phyloP scores from a whole-genome alignment of 2,113 vertebrate genomes.

The Manacus vitellinus region DNA sequence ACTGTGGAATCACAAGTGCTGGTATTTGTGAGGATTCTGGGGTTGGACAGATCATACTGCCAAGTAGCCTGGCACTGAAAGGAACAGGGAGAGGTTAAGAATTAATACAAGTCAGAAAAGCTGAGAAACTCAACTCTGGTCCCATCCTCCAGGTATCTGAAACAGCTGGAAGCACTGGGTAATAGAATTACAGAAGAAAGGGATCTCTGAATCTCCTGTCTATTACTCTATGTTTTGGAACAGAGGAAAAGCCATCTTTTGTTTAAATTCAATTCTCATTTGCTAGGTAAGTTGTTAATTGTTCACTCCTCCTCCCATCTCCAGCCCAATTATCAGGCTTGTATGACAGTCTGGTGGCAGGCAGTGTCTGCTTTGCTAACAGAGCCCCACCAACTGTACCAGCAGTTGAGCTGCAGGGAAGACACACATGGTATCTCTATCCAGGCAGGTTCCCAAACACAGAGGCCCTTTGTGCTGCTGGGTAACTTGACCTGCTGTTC shows the following conservation, averaged over 20 bases:
- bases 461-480: not conserved
- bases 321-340: not conserved
- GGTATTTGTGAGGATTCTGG: not conserved
- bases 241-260: not conserved
- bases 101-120: not conserved
- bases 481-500: not conserved
- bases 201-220: not conserved
- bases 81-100: not conserved
- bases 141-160: not conserved
- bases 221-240: not conserved
- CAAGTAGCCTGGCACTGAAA: not conserved
- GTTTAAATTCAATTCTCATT: not conserved
- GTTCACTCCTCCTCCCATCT: not conserved
- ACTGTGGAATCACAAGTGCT: accelerated
- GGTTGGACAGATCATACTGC: not conserved
- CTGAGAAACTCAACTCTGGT: not conserved
- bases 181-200: not conserved
- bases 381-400: not conserved
- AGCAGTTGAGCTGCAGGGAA: not conserved
- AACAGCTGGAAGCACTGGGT: not conserved
- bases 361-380: not conserved
- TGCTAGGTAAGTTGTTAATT: not conserved
- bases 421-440: accelerated
- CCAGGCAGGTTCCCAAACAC: not conserved
- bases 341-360: not conserved